phyloP scores from a whole-genome alignment of 2,797 vertebrate genomes.

The Aplochiton taeniatus region DNA sequence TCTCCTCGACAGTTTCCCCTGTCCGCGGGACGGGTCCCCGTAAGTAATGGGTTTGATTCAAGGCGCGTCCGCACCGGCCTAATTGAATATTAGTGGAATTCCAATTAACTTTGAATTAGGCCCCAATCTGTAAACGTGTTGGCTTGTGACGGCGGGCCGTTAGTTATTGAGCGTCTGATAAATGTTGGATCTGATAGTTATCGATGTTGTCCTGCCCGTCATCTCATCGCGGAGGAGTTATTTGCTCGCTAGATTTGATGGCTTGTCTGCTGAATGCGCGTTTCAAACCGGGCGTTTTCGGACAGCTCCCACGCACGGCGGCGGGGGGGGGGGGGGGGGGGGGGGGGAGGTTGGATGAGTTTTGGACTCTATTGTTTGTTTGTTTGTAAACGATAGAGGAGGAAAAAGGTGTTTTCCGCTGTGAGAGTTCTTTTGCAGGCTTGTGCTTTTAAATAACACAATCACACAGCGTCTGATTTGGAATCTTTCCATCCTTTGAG shows the following conservation, averaged over 20 bases:
- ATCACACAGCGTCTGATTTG: too few relatives aligned
- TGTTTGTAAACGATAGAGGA: too few relatives aligned
- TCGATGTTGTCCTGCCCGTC: conserved; percentile 52
- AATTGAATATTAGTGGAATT: conserved; percentile 62
- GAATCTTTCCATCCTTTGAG: too few relatives aligned
- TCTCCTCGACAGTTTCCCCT: not conserved
- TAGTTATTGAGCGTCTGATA: conserved; percentile 64
- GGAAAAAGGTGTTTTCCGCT: too few relatives aligned
- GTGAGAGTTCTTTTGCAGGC: too few relatives aligned
- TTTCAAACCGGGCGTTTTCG: not conserved
- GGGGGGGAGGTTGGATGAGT: too few relatives aligned
- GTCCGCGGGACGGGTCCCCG: conserved; percentile 2
- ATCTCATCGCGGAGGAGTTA: conserved; percentile 44
- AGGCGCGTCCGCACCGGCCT: conserved; percentile 47
- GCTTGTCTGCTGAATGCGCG: not conserved
- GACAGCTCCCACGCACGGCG: too few relatives aligned
- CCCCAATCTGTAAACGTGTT: conserved; percentile 61
- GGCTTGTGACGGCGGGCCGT: conserved; percentile 52
- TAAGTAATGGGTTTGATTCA: conserved; percentile 50
- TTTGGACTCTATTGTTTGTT: too few relatives aligned
- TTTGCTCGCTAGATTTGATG: conserved; percentile 42
- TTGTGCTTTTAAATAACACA: too few relatives aligned
- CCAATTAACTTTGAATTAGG: conserved; percentile 69
- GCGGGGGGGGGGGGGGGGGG: too few relatives aligned
- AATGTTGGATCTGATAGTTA: conserved; percentile 63